Evolutionary conservation across 2,888 invertebrate species (phyloP).

Genomic region (Eupelmus urozonus): DNA sequence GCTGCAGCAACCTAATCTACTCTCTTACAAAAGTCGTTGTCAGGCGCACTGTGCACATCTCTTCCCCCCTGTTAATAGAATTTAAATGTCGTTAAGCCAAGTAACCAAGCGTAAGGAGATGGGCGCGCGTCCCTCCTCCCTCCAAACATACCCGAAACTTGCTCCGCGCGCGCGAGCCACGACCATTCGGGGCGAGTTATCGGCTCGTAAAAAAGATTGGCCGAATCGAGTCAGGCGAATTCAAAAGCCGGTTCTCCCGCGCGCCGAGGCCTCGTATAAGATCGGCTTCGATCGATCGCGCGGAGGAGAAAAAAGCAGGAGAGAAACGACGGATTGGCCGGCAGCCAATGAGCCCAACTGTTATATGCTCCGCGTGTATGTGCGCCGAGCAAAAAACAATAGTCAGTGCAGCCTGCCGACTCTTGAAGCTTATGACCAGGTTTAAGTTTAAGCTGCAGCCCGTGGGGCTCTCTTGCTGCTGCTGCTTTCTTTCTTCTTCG

Average conservation of each 20-base stretch:
- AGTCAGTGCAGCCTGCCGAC: background rate
- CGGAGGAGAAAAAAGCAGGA: background rate
- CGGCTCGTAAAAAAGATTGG: conserved; percentile 17
- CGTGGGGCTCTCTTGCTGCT: background rate
- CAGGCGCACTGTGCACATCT: too few species aligned
- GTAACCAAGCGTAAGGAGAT: background rate
- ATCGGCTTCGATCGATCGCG: conserved; percentile 20
- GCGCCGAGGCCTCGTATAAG: too few species aligned
- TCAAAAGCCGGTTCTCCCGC: background rate
- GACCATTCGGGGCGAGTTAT: conserved; percentile 19
- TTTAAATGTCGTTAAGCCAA: conserved; percentile 18
- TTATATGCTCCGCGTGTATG: too few species aligned
- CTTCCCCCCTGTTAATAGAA: conserved; percentile 8
- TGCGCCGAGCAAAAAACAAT: conserved; percentile 10
- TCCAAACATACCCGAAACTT: background rate
- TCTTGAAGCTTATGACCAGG: conserved; percentile 23
- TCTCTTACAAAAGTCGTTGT: too few species aligned
- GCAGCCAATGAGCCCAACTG: background rate
- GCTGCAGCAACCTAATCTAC: too few species aligned
- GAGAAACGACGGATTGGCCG: background rate
- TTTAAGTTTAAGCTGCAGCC: too few species aligned
- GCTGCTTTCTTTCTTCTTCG: background rate
- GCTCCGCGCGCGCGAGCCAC: background rate
- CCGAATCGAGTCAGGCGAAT: conserved; percentile 23
- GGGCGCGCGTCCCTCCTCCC: background rate